phyloP scores from a whole-genome alignment of 2,113 vertebrate genomes.

The Colinus virginianus region DNA sequence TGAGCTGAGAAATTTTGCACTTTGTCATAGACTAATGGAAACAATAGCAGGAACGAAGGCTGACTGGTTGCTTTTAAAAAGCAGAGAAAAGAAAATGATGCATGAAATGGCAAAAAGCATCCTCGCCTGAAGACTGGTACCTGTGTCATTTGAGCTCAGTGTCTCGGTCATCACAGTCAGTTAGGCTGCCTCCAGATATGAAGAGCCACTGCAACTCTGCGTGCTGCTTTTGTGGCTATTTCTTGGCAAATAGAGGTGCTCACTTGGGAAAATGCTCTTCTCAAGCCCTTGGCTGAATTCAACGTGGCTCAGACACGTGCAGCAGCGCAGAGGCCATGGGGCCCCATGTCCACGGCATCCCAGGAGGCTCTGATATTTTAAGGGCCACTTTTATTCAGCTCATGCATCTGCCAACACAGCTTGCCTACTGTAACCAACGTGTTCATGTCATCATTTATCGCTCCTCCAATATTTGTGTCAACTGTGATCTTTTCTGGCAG shows the following conservation, averaged over 20 bases:
- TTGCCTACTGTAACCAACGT: not conserved
- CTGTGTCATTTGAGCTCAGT: accelerated
- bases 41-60: not conserved
- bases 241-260: accelerated
- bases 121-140: accelerated
- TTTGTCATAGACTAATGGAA: not conserved
- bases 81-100: not conserved
- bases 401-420: not conserved
- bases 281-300: accelerated
- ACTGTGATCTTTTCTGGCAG: not conserved
- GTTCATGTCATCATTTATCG: accelerated
- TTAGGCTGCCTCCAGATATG: not conserved
- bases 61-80: not conserved
- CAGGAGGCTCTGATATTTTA: not conserved
- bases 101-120: not conserved
- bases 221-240: accelerated
- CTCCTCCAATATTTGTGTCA: slow-evolving; percentile 17
- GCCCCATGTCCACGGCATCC: accelerated
- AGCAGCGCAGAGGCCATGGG: not conserved
- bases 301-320: accelerated
- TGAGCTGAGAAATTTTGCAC: not conserved
- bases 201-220: not conserved
- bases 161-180: accelerated
- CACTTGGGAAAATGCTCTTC: accelerated
- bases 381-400: not conserved